phyloP scores from a whole-genome alignment of 2,797 vertebrate genomes.

The Orestias chungarensis region DNA sequence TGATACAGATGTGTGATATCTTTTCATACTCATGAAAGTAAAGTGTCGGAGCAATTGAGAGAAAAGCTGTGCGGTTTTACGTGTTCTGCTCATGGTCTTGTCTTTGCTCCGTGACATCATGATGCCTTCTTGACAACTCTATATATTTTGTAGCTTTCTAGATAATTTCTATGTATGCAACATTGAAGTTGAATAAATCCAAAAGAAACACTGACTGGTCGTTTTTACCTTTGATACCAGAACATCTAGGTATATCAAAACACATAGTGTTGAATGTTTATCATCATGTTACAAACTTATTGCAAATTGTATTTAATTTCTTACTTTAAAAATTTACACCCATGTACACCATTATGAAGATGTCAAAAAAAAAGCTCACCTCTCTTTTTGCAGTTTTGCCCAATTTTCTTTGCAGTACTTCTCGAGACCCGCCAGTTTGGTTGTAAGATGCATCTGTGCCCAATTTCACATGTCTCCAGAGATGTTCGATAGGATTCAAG shows the following conservation, averaged over 20 bases:
- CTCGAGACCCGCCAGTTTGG: no score
- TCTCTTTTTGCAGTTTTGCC: no score
- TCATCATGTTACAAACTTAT: no score
- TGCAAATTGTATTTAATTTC: no score
- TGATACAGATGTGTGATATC: slow-evolving; percentile 98
- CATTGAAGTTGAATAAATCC: slow-evolving; percentile 99
- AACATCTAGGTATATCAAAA: background rate
- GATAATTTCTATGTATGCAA: slow-evolving; percentile 99
- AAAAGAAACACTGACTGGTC: slow-evolving; percentile 64
- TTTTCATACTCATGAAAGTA: slow-evolving; percentile 95
- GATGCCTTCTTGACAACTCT: slow-evolving; percentile 99
- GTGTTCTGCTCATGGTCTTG: slow-evolving; percentile 98
- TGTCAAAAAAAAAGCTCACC: no score
- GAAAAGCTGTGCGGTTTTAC: slow-evolving; percentile 86
- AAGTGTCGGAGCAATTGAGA: slow-evolving; percentile 90
- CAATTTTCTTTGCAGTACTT: no score
- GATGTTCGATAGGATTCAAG: no score
- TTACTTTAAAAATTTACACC: no score
- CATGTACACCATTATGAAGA: no score
- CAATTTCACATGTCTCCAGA: no score
- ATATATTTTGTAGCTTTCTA: slow-evolving; percentile 99
- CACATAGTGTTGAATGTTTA: no score
- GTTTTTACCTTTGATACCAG: slow-evolving; percentile 21
- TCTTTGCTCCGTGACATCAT: slow-evolving; percentile 99
- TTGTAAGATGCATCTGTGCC: no score